Evolutionary conservation across 2,888 invertebrate genomes (phyloP).

Genomic region (Colletes collaris): DNA sequence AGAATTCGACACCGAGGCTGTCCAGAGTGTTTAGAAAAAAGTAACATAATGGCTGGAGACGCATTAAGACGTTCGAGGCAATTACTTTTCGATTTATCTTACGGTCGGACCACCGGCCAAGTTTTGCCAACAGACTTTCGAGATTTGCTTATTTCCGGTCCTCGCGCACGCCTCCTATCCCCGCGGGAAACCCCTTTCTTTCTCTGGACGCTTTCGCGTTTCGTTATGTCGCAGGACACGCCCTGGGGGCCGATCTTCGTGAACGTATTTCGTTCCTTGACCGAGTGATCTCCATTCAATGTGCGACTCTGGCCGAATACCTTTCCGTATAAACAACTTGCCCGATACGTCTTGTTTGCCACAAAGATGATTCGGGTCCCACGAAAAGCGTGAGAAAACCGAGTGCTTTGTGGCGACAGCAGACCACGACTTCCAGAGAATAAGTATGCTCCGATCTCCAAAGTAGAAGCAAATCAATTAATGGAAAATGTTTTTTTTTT

Average conservation of each 20-base stretch:
- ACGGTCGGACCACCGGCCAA: slow-evolving; percentile 75
- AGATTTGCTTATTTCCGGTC: slow-evolving; percentile 77
- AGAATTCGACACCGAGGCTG: slow-evolving; percentile 29
- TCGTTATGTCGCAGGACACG: slow-evolving; percentile 54
- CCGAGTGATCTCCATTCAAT: slow-evolving; percentile 21
- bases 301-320: slow-evolving; percentile 33
- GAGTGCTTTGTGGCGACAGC: too few species aligned
- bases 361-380: slow-evolving; percentile 8
- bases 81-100: slow-evolving; percentile 80
- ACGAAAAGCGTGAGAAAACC: not conserved
- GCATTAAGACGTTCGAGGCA: slow-evolving; percentile 69
- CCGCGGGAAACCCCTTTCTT: slow-evolving; percentile 51
- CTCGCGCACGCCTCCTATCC: slow-evolving; percentile 65
- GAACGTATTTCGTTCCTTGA: slow-evolving; percentile 36
- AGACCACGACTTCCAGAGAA: too few species aligned
- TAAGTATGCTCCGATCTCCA: too few species aligned
- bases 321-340: slow-evolving; percentile 14
- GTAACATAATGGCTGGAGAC: slow-evolving; percentile 45
- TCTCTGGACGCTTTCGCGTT: slow-evolving; percentile 40
- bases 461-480: too few species aligned
- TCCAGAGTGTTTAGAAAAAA: slow-evolving; percentile 14
- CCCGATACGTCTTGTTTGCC: slow-evolving; percentile 48
- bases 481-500: too few species aligned
- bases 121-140: slow-evolving; percentile 76
- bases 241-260: slow-evolving; percentile 34